phyloP scores from a whole-genome alignment of 2,888 invertebrate genomes.

The Charanyca ferruginea region DNA sequence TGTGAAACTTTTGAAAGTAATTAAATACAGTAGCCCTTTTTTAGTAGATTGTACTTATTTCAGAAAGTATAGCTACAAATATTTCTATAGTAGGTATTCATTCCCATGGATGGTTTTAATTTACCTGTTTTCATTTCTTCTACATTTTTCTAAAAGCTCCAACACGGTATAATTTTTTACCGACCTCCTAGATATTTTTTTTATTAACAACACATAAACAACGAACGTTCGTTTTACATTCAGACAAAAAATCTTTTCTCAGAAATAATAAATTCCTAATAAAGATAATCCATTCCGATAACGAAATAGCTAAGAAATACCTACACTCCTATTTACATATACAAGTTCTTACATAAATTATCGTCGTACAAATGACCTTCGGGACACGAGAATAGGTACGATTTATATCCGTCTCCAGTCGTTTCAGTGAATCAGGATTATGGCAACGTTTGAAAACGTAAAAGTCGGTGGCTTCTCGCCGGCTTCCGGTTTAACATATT shows the following conservation, averaged over 20 bases:
- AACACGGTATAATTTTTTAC: constrained; percentile 3
- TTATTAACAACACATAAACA: constrained; percentile 42
- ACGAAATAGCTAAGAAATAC: constrained; percentile 55
- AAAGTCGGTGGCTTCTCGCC: constrained; percentile 81
- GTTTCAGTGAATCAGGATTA: constrained; percentile 77
- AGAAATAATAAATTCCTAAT: constrained; percentile 54
- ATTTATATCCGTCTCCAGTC: constrained; percentile 65
- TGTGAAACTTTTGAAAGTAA: constrained; percentile 4
- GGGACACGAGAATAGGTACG: constrained; percentile 54
- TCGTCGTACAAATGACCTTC: constrained; percentile 62
- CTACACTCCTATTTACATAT: constrained; percentile 60
- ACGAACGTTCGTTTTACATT: constrained; percentile 41
- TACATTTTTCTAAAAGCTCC: neutral
- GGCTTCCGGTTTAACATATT: constrained; percentile 84
- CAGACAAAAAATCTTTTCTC: constrained; percentile 42
- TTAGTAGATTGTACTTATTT: constrained; percentile 14
- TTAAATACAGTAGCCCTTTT: neutral
- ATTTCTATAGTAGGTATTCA: constrained; percentile 3
- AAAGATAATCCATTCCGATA: constrained; percentile 58
- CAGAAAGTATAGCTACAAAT: constrained; percentile 18
- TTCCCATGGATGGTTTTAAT: constrained; percentile 10
- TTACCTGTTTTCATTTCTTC: constrained; percentile 4
- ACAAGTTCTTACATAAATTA: constrained; percentile 59
- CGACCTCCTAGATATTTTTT: constrained; percentile 7
- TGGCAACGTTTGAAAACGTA: constrained; percentile 71